Evolutionary conservation across 2,888 invertebrate genomes (phyloP).

Genomic region (Ferdinandea cuprea): DNA sequence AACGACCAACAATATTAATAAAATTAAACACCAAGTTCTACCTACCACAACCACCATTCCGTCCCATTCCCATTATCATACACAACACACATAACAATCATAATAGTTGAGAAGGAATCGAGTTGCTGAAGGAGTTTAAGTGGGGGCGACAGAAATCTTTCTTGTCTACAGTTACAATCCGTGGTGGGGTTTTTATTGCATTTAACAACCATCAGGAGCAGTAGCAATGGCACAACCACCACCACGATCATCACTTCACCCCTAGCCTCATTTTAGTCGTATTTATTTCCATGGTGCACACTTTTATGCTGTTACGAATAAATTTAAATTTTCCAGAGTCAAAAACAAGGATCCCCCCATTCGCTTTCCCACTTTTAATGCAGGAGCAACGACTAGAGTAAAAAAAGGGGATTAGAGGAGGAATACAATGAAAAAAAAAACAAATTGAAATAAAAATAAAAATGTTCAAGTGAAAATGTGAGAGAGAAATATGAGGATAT

Average conservation of each 20-base stretch:
- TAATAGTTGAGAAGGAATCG: neutral
- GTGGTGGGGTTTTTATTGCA: constrained; percentile 45
- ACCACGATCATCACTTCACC: neutral
- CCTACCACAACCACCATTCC: neutral
- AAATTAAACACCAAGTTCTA: constrained; percentile 37
- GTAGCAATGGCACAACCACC: neutral
- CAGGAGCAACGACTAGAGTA: neutral
- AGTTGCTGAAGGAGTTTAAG: neutral
- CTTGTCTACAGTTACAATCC: constrained; percentile 44
- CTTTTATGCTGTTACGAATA: constrained; percentile 40
- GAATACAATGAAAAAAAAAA: neutral
- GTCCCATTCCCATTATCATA: neutral
- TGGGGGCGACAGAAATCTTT: constrained; percentile 16
- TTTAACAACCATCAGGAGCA: constrained; percentile 26
- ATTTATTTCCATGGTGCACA: constrained; percentile 43
- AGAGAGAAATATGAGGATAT: constrained; percentile 50
- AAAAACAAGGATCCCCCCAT: constrained; percentile 20
- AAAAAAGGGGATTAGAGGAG: constrained; percentile 7
- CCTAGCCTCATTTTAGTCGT: neutral
- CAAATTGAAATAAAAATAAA: no score
- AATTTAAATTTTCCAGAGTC: constrained; percentile 48
- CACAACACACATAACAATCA: neutral
- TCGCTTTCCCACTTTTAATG: no score
- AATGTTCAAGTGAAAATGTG: constrained; percentile 18
- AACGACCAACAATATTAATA: constrained; percentile 48